These are phyloP conservation scores for Diceros bicornis DNA, from an alignment of 2,797 vertebrate species.

Conservation along the genomic window DNA sequence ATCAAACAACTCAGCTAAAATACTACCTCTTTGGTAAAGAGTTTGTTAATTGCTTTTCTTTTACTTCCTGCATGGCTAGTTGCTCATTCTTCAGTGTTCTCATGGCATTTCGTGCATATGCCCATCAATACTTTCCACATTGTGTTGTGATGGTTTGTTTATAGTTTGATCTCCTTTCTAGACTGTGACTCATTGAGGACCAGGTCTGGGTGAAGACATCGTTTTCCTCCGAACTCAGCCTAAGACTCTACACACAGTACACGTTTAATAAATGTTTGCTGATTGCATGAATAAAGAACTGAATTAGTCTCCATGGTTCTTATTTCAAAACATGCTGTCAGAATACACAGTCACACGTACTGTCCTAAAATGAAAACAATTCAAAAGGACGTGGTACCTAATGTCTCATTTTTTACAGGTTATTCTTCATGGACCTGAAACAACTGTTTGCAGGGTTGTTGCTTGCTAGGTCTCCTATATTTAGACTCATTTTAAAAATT, in stretches of 20 bases:
- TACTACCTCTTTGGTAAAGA: background rate
- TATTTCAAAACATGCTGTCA: slow-evolving; percentile 56
- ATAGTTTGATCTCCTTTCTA: slow-evolving; percentile 18
- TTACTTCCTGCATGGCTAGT: background rate
- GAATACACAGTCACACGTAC: background rate
- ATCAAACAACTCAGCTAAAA: slow-evolving; percentile 13
- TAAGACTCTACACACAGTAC: background rate
- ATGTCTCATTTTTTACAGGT: background rate
- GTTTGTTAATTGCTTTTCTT: slow-evolving; percentile 7
- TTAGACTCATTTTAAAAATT: slow-evolving; percentile 76
- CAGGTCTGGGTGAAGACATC: background rate
- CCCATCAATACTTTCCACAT: slow-evolving; percentile 9
- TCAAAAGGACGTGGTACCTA: background rate
- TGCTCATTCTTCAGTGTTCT: background rate
- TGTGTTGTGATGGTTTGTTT: slow-evolving; percentile 19
- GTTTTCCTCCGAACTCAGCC: background rate
- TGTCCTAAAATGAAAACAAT: slow-evolving; percentile 16
- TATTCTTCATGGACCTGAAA: slow-evolving; percentile 31
- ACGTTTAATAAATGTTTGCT: slow-evolving; percentile 12
- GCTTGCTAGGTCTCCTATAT: slow-evolving; percentile 61
- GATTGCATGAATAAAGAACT: background rate
- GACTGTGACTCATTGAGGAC: background rate
- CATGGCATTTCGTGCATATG: background rate
- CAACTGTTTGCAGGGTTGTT: background rate
- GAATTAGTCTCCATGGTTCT: slow-evolving; percentile 50